These are phyloP conservation scores for Tenthredo notha DNA, from an alignment of 2,888 invertebrate species.

Conservation along the genomic window DNA sequence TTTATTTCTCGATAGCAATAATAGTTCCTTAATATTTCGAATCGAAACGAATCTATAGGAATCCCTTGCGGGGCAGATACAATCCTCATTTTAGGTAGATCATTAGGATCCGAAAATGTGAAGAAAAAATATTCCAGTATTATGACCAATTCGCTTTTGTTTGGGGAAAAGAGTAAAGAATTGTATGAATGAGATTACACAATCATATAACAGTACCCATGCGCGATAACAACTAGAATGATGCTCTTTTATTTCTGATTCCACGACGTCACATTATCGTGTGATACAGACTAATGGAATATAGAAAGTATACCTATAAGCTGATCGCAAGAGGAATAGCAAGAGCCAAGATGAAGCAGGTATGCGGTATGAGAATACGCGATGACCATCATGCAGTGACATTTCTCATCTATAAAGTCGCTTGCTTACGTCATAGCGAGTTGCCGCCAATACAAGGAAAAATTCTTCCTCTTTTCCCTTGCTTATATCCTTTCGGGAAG, in stretches of 20 bases:
- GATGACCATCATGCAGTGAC: conserved; percentile 10
- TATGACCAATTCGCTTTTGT: not conserved
- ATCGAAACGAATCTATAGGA: not conserved
- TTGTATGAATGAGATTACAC: not conserved
- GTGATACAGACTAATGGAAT: not conserved
- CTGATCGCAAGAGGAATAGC: not conserved
- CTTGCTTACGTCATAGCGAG: conserved; percentile 10
- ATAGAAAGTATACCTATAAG: not conserved
- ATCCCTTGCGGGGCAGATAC: not conserved
- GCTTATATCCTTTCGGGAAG: no score
- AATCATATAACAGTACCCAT: not conserved
- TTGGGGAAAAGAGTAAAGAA: not conserved
- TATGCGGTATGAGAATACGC: not conserved
- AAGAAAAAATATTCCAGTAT: not conserved
- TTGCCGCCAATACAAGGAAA: not conserved
- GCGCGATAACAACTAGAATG: not conserved
- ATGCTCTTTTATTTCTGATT: not conserved
- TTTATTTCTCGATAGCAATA: not conserved
- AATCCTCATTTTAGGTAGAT: not conserved
- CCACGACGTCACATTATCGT: not conserved
- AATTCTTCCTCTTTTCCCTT: not conserved
- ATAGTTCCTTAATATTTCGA: no score
- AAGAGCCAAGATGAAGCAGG: not conserved
- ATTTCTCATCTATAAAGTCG: conserved; percentile 8
- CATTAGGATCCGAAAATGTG: not conserved